Evolutionary conservation across 2,797 vertebrate species (phyloP).

Genomic region (Carduelis carduelis): DNA sequence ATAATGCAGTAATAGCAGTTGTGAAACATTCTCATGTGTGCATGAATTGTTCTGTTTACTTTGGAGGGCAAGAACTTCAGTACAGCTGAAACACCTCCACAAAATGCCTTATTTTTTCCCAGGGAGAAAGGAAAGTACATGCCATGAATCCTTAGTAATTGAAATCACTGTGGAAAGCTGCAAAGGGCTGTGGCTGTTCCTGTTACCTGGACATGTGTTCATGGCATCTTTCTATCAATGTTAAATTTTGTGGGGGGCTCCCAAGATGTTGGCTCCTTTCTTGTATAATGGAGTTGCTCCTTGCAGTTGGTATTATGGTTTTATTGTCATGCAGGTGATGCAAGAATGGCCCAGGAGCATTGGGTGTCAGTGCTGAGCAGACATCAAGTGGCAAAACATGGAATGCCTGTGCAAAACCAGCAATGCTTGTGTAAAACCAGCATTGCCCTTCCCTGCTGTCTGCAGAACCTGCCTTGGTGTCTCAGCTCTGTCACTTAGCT

Average conservation of each 20-base stretch:
- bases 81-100: neutral
- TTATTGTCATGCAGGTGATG: neutral
- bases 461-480: neutral
- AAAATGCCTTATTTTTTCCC: neutral
- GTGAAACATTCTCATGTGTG: neutral
- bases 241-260: neutral
- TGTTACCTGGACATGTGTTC: neutral
- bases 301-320: neutral
- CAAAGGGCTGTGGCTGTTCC: neutral
- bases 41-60: neutral
- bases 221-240: neutral
- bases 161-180: neutral
- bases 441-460: neutral
- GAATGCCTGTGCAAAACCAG: neutral
- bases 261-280: neutral
- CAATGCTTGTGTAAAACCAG: neutral
- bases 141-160: neutral
- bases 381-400: neutral
- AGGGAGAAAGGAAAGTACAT: neutral
- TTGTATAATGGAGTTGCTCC: neutral
- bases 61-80: neutral
- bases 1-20: neutral
- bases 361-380: neutral
- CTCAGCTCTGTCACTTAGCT: neutral
- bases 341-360: neutral